Conservation (phyloP, 2,797 vertebrate genomes). For the Sebastolobus alascanus region DNA sequence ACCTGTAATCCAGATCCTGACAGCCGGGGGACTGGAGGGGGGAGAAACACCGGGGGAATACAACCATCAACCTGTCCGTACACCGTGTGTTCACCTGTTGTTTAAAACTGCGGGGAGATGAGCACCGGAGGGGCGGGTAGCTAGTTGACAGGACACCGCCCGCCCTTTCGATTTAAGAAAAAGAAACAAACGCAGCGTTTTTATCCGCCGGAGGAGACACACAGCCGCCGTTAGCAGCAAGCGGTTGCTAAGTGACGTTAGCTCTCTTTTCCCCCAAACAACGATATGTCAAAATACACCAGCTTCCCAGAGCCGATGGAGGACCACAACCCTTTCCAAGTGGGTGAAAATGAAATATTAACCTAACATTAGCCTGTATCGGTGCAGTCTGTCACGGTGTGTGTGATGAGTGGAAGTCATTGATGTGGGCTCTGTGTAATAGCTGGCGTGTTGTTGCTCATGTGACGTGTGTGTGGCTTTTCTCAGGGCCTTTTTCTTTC, state of each 20-base stretch:
- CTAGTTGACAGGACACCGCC: slow-evolving; percentile 1
- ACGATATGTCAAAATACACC: slow-evolving; percentile 83
- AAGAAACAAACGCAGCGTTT: slow-evolving; percentile 19
- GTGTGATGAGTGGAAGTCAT: slow-evolving; percentile 11
- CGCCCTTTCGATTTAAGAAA: not conserved
- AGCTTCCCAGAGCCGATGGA: slow-evolving; percentile 83
- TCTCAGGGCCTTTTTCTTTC: slow-evolving; percentile 26
- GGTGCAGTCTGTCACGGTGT: not conserved
- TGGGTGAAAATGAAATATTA: slow-evolving; percentile 37
- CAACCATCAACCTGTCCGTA: not conserved
- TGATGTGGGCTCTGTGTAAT: slow-evolving; percentile 36
- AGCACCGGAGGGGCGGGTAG: slow-evolving; percentile 26
- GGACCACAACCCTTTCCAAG: slow-evolving; percentile 87
- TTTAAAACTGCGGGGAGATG: slow-evolving; percentile 42
- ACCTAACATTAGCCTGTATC: not conserved
- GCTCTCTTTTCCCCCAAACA: not conserved
- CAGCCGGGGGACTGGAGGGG: too few relatives aligned
- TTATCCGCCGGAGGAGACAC: not conserved
- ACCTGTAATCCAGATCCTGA: too few relatives aligned
- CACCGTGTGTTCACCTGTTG: not conserved
- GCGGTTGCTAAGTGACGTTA: slow-evolving; percentile 30
- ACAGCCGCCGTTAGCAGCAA: not conserved
- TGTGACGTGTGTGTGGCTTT: slow-evolving; percentile 57
- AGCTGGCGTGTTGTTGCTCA: slow-evolving; percentile 62
- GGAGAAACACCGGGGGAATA: not conserved